Base-by-base conservation (phyloP, 2,797 vertebrate genomes). In the Aldrovandia affinis region DNA sequence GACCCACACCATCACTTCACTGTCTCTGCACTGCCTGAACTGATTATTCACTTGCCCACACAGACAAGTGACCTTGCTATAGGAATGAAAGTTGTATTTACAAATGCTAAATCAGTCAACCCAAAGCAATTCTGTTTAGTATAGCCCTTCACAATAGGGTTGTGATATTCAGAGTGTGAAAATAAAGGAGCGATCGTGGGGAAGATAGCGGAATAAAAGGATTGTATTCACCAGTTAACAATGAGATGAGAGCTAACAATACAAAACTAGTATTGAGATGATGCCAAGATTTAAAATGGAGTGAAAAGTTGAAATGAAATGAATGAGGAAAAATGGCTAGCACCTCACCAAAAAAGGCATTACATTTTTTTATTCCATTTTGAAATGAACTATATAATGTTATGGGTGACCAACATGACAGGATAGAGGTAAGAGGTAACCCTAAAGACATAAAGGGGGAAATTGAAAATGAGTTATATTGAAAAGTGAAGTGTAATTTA, bases 81-180 rank as follows among this genome's bases (percentile, higher is more conserved):
- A 33, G 73, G 50, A 59, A 63, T 83, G 57, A 61, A 83, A 55
- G 75, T 83, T 83, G 77, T 77, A 78, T 78, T 61, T 50, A 83
- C 54, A 44, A 55, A 59, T 42, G 82, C 54, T 78, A n/a, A 70
- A 36, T 79, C 50, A 79, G 50, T 79, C 73, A 47, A 28, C 22
- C 14, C n/a, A 25, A 77, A 77, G 47, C 50, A 30, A 79, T 55
- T 79, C 30, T 55, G 78, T 79, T 54, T 20, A 79, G 78, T 79
- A 33, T 18, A 33, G 78, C 28, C 28, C 47, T 55, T 79, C 47
- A 7, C 78, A 33, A 12, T 30, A 30, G 18, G 18, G 4, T 14
- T 44, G 39, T 77, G 73, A 39, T 77, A 42, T 77, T 44, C 9
- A n/a, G 42, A 44, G 42, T 25, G 73, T 20, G 42, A 77, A 44